Percentiles rank a stretch among this genome's conserved stretches.
Conservation (phyloP, 2,113 vertebrate species). For the Mellivora capensis region DNA sequence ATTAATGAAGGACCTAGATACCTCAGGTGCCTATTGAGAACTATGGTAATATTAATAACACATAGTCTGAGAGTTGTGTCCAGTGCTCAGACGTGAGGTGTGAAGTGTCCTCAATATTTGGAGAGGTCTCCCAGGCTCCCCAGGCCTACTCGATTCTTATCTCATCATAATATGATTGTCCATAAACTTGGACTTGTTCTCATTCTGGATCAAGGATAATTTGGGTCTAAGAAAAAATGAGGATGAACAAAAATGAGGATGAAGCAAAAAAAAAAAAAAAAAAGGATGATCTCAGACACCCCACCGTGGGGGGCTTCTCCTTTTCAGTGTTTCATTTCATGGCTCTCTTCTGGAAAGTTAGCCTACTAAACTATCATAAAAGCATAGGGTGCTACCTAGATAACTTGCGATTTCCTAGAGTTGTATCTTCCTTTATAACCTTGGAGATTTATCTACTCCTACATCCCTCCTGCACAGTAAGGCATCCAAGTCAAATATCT, state of each 20-base stretch:
- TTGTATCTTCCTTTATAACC: not conserved
- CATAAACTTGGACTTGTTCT: not conserved
- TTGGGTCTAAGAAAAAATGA: not conserved
- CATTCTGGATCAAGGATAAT: not conserved
- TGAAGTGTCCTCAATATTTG: no score
- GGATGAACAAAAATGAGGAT: not conserved
- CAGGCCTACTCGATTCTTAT: not conserved
- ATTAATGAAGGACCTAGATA: not conserved
- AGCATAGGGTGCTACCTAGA: not conserved
- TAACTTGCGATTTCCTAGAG: not conserved
- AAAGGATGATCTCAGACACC: not conserved
- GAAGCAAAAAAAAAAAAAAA: not conserved
- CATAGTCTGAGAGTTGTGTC: not conserved
- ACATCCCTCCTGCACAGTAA: not conserved
- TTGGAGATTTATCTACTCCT: not conserved
- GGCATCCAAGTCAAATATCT: not conserved
- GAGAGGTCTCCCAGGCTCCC: not conserved
- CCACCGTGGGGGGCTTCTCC: not conserved
- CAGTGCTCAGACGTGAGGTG: no score
- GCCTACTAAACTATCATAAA: not conserved
- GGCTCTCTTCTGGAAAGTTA: not conserved
- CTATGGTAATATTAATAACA: no score
- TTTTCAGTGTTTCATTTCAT: not conserved
- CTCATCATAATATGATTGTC: not conserved
- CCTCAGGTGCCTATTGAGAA: not conserved